Evolutionary conservation across 2,113 vertebrate genomes (phyloP), one percentile per base, ranked within the genome.

Genomic region (Fregetta grallaria): DNA sequence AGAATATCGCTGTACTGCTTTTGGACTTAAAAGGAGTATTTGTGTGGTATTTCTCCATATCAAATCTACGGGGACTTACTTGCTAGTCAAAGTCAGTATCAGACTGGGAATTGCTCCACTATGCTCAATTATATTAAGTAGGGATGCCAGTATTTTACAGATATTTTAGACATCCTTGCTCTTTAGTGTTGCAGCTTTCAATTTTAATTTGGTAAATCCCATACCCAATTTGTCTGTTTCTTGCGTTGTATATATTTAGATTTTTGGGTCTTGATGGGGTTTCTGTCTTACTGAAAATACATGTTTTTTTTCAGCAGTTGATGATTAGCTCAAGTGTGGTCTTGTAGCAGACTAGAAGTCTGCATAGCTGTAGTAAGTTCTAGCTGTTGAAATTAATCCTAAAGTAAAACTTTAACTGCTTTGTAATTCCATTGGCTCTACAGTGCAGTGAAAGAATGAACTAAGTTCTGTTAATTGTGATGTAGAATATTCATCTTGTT

Each of bases 231-330:
- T 72, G 9, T 42, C 19, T 9, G 13, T 49, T 86, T 42, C 10
- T 73, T 9, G 1, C 10, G 2, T 77, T 73, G 4, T 12, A 8
- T 25, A 0, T 29, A 3, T 32, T 6, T 40, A 19, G 11, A 36
- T 49, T 62, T 62, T 44, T 10, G 40, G 13, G 21, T 76, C 40
- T 65, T 53, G 22, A 32, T 30, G 44, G 3, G 7, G 3, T 88
- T 90, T 88, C 16, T 42, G 2, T 49, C 13, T 66, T 80, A 7
- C 7, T 66, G 49, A 52, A 81, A 85, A 61, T 27, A 6, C 1
- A 5, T 25, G 8, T 50, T 74, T 81, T 49, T 23, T 84, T 86
- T 29, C 1, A 10, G 13, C 6, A n/a, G 15, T 36, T 92, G 38
- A 3, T 77, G 17, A 13, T 63, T 21, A 65, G 62, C 30, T 82